Base-by-base conservation (phyloP, 2,797 vertebrate species). In the Cuniculus paca region DNA sequence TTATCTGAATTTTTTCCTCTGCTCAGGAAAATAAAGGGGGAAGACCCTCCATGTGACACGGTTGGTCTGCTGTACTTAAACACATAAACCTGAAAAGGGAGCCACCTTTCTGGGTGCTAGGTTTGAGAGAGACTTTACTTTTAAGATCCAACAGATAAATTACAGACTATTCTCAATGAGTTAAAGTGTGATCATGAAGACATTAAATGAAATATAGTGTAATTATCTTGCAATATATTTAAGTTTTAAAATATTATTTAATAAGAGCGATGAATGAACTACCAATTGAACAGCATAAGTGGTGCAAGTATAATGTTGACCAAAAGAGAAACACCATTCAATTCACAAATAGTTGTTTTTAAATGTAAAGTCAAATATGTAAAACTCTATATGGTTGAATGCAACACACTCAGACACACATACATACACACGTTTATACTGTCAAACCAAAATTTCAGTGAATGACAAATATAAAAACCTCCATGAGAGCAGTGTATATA, bases 401-500 rank as follows among this genome's bases (percentile, higher is more conserved):
- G 28, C 31, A 36, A 52, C 54, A 78, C 31, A 24, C 17, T 5
- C 19, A 36, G n/a, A 70, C 20, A 28, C 5, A 17, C 2, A 52
- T 1, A 16, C 1, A 45, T 19, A 70, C 68, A 70, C 9, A 39
- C 36, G 16, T 65, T 10, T 75, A 63, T 74, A 42, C 11, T n/a
- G 50, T 28, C 42, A 80, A 75, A 10, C 20, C 36, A 68, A 82
- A 58, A 45, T 65, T 20, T 48, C 65, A 52, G 42, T 50, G 2
- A 17, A 24, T 39, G 16, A 17, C 42, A 90, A 50, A 20, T 24
- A 34, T 10, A 39, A 36, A 14, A 16, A 6, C 14, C 34, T 65
- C 20, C 17, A 26, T 84, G 36, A 56, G 14, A 54, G 17, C 36
- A 7, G 0, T 3, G 0, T 11, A 8, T 10, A 20, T 50, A 4